Evolutionary conservation across 2,113 vertebrate genomes (phyloP), one percentile per base, ranked within the genome.

Genomic region (Gavia stellata): DNA sequence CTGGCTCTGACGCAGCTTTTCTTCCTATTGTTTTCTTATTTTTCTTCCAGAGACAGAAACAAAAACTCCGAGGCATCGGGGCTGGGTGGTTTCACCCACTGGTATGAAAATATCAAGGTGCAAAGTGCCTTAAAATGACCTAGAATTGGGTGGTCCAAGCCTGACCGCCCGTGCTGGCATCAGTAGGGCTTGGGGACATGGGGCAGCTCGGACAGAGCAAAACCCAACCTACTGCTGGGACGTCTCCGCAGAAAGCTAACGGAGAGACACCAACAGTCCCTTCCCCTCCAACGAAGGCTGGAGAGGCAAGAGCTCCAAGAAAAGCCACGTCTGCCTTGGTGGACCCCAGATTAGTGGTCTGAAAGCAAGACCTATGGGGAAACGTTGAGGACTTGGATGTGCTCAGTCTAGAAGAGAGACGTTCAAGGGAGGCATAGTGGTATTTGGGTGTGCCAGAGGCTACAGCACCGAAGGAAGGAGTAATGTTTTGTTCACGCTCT

Each of bases 1-100:
- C 74, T 21, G 94, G 28, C 78, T 94, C 92, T 92, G 94, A 88
- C 79, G 63, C 90, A 75, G 95, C 95, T 95, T 91, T 67, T 79
- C 86, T 42, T 63, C 58, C 83, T 24, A 2, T 92, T 62, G 47
- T 84, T 13, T 11, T 28, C 81, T 36, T 33, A 7, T 31, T 65
- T 72, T 49, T 20, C 65, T 52, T 23, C 80, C 49, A 2, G 47
- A 31, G n/a, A 71, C 11, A 4, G 38, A 2, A 49, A 6, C 59
- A 15, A 45, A 45, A 87, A 44, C 68, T 44, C 36, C 2, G 0
- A 4, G 56, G 44, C 3, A 33, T 6, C 1, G 13, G 50, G 34
- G 47, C 12, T 45, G 92, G 65, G 56, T 5, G 81, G 70, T 42
- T 75, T 91, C 36, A 34, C 44, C 42, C 71, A 5, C 0, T 2